These are phyloP conservation scores for Brachycybe producta DNA, from an alignment of 2,888 invertebrate genomes.

Conservation along the genomic window DNA sequence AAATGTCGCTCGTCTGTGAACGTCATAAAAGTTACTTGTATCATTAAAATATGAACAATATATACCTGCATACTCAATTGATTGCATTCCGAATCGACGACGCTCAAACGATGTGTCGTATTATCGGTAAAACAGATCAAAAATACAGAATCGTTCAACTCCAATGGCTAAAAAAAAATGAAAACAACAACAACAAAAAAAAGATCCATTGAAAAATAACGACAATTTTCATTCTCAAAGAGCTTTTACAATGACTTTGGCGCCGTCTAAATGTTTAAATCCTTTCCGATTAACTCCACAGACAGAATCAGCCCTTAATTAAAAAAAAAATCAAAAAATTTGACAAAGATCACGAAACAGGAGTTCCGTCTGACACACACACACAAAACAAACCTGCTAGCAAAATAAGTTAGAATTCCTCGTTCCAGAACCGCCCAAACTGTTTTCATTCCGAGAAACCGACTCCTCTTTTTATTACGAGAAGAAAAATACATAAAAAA, in stretches of 20 bases:
- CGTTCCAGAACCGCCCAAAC: slow-evolving; percentile 53
- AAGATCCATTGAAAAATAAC: background rate
- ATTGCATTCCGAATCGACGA: slow-evolving; percentile 17
- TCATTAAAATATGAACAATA: background rate
- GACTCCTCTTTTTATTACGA: slow-evolving; percentile 35
- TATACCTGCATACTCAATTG: slow-evolving; percentile 30
- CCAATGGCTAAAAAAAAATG: slow-evolving; percentile 28
- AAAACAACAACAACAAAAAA: background rate
- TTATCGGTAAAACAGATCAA: slow-evolving; percentile 45
- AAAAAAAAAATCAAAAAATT: slow-evolving; percentile 27
- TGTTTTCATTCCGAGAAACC: slow-evolving; percentile 51
- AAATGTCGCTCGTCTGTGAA: no score
- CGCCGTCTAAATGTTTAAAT: slow-evolving; percentile 52
- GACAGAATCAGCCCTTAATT: slow-evolving; percentile 48
- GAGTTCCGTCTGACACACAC: no score
- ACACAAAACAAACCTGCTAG: slow-evolving; percentile 28
- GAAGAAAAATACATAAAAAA: slow-evolving; percentile 2
- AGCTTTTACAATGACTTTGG: slow-evolving; percentile 36
- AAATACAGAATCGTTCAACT: slow-evolving; percentile 39
- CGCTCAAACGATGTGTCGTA: slow-evolving; percentile 38
- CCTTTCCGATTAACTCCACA: slow-evolving; percentile 44
- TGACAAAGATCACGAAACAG: background rate
- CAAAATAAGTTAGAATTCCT: slow-evolving; percentile 48
- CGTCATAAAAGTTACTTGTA: background rate
- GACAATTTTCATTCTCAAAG: background rate